A percentile compares a stretch with the other conserved stretches of the same genome.
phyloP scores from a whole-genome alignment of 1,140 invertebrate species.

The Nixonia krombeini region DNA sequence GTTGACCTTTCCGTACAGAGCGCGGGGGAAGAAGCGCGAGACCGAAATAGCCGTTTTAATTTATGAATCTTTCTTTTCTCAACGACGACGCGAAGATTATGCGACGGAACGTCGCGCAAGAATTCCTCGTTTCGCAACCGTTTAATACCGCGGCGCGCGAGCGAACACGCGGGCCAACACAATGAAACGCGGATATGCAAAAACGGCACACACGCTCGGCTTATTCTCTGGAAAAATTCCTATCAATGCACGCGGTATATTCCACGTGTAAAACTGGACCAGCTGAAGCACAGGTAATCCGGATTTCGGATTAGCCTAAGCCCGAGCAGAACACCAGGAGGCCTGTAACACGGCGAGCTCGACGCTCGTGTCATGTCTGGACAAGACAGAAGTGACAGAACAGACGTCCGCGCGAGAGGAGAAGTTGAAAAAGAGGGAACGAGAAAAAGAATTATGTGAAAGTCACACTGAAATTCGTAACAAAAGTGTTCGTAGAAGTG shows the following conservation, averaged over 20 bases:
- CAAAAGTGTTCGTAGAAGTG: constrained; percentile 5
- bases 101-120: too few species aligned
- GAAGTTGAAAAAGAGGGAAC: constrained; percentile 1
- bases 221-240: constrained; percentile 38
- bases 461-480: background rate
- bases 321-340: constrained; percentile 37
- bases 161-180: background rate
- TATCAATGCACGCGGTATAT: constrained; percentile 22
- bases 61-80: too few species aligned
- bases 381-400: constrained; percentile 40
- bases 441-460: background rate
- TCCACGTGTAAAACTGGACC: constrained; percentile 54
- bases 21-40: too few species aligned
- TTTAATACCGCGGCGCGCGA: too few species aligned
- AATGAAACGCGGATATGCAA: constrained; percentile 15
- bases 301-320: constrained; percentile 67
- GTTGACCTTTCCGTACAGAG: too few species aligned
- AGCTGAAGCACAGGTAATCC: constrained; percentile 62
- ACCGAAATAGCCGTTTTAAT: too few species aligned
- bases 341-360: constrained; percentile 28
- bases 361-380: constrained; percentile 29
- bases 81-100: too few species aligned
- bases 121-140: too few species aligned
- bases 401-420: constrained; percentile 15
- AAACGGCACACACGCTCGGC: constrained; percentile 4